Conservation (phyloP, 1,140 invertebrate species). For the Grapholita molesta region DNA sequence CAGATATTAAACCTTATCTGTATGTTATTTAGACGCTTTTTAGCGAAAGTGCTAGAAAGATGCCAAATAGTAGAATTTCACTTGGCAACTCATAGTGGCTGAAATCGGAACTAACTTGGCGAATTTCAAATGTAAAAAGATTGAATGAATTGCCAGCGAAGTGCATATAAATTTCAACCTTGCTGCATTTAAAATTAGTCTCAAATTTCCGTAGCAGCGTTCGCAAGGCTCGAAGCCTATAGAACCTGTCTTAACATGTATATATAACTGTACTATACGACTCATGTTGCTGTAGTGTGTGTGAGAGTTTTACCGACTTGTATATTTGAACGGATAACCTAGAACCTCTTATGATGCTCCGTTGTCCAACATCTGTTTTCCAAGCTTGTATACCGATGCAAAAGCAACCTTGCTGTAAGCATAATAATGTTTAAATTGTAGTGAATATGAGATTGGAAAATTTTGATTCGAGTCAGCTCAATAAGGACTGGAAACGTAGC, state of each 20-base stretch:
- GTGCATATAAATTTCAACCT: not conserved
- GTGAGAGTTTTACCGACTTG: not conserved
- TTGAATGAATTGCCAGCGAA: too few species aligned
- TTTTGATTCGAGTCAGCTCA: not conserved
- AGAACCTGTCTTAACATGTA: not conserved
- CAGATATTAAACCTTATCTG: not conserved
- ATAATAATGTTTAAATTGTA: not conserved
- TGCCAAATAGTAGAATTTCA: slow-evolving; percentile 24
- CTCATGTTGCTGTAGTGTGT: not conserved
- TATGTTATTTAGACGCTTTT: slow-evolving; percentile 5
- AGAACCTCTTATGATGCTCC: slow-evolving; percentile 8
- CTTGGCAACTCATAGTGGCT: not conserved
- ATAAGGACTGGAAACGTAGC: slow-evolving; percentile 3
- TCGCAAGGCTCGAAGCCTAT: not conserved
- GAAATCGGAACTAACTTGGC: not conserved
- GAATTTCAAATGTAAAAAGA: not conserved
- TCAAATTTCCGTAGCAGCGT: not conserved
- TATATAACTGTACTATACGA: slow-evolving; percentile 8
- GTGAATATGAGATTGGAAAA: not conserved
- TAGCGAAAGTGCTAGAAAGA: slow-evolving; percentile 13
- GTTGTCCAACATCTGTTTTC: not conserved
- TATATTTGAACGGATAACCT: slow-evolving; percentile 7
- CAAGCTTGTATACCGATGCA: not conserved
- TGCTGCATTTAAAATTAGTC: not conserved
- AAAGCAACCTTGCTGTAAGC: not conserved